phyloP scores from a whole-genome alignment of 2,797 vertebrate genomes.

The Danio kyathit region DNA sequence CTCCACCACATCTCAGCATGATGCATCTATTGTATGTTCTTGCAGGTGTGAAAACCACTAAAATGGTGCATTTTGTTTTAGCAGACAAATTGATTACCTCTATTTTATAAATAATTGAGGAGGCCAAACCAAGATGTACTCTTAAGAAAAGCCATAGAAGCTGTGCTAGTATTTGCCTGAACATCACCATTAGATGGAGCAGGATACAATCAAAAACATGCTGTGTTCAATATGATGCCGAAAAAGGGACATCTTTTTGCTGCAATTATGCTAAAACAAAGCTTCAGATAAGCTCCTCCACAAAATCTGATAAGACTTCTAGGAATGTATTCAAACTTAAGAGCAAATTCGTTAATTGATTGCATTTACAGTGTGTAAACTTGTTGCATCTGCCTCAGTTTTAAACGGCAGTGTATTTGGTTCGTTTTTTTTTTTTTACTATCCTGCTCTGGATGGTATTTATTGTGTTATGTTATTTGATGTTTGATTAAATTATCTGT shows the following conservation, averaged over 20 bases:
- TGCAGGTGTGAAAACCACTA: background rate
- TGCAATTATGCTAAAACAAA: constrained; percentile 42
- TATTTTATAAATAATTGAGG: background rate
- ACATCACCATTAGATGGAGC: constrained; percentile 32
- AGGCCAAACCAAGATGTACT: background rate
- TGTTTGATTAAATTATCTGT: background rate
- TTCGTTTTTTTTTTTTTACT: background rate
- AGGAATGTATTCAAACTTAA: background rate
- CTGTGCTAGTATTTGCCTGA: background rate
- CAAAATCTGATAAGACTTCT: constrained; percentile 11
- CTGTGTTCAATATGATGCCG: background rate
- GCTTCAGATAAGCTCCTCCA: constrained; percentile 30
- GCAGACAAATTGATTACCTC: background rate
- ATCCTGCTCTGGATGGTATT: background rate
- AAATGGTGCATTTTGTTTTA: background rate
- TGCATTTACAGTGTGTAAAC: background rate
- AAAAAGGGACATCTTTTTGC: constrained; percentile 24
- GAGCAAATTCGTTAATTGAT: no score
- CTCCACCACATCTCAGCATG: background rate
- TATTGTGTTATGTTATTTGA: background rate
- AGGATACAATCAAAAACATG: constrained; percentile 29
- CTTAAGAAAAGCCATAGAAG: background rate
- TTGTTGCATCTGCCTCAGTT: constrained; percentile 18
- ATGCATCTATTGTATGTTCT: background rate
- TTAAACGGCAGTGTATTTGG: background rate